A percentile compares a stretch with the other conserved stretches of the same genome.
Evolutionary conservation across 2,888 invertebrate genomes (phyloP).

Genomic region (Boloria selene): DNA sequence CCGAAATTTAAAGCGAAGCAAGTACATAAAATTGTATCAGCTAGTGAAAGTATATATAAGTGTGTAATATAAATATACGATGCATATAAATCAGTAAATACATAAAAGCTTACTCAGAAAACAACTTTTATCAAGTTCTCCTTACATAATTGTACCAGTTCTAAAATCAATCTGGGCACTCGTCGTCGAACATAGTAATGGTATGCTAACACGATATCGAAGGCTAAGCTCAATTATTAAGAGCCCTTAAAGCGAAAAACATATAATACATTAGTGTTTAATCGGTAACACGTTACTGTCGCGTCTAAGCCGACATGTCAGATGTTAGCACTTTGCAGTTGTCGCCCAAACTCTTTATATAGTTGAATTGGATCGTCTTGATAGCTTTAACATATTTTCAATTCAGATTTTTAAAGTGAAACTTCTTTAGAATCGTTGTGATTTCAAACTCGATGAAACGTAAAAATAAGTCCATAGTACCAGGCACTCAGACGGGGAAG

Average conservation of each 20-base stretch:
- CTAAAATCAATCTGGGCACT: conserved; percentile 17
- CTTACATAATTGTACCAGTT: background rate
- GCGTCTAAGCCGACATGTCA: conserved; percentile 63
- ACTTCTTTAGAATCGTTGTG: too few species aligned
- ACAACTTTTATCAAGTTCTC: background rate
- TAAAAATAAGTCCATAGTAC: too few species aligned
- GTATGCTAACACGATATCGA: conserved; percentile 24
- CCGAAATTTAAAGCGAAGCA: too few species aligned
- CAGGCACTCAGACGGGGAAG: too few species aligned
- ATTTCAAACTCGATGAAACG: too few species aligned
- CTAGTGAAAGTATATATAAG: too few species aligned
- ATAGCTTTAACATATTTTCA: conserved; percentile 38
- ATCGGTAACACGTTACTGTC: conserved; percentile 60
- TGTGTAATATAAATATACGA: too few species aligned
- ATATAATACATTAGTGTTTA: conserved; percentile 64
- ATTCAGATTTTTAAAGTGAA: too few species aligned
- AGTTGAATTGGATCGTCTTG: conserved; percentile 43
- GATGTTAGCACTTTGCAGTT: conserved; percentile 64
- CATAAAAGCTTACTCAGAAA: background rate
- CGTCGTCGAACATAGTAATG: conserved; percentile 22
- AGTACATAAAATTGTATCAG: too few species aligned
- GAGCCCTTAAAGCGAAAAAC: conserved; percentile 58
- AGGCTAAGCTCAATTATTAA: conserved; percentile 46
- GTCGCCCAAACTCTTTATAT: conserved; percentile 58
- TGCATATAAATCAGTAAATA: background rate